Evolutionary conservation across 1,140 invertebrate species (phyloP).

Genomic region (Bursaphelenchus mucronatus): DNA sequence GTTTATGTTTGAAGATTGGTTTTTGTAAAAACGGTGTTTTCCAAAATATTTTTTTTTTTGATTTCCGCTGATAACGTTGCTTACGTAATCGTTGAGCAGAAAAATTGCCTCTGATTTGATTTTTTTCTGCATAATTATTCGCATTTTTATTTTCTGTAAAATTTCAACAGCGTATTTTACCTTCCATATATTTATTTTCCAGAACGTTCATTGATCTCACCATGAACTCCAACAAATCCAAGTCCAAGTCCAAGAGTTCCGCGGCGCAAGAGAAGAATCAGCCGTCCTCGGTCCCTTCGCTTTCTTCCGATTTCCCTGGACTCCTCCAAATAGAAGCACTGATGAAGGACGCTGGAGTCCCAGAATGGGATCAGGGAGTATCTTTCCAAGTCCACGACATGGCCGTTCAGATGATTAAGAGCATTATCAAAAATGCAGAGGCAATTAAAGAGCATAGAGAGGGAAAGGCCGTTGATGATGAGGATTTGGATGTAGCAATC

Average conservation of each 20-base stretch:
- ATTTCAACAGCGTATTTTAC: background rate
- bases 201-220: background rate
- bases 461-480: background rate
- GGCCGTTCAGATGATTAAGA: background rate
- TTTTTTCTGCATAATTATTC: background rate
- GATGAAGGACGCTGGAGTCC: slow-evolving; percentile 7
- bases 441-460: slow-evolving; percentile 11
- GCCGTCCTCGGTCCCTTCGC: background rate
- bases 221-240: background rate
- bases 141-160: too few relatives aligned
- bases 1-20: background rate
- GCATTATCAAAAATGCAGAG: slow-evolving; percentile 13
- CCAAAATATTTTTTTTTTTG: background rate
- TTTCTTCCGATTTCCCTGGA: too few relatives aligned
- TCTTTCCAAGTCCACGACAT: slow-evolving; percentile 15
- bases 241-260: background rate
- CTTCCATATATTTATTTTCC: background rate
- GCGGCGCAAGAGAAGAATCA: background rate
- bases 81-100: background rate
- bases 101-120: background rate
- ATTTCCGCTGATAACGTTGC: background rate
- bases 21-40: slow-evolving; percentile 3
- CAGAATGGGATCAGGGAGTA: slow-evolving; percentile 9
- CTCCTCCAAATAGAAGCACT: slow-evolving; percentile 13
- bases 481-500: slow-evolving; percentile 5